phyloP scores from a whole-genome alignment of 2,113 vertebrate genomes.

The Opisthocomus hoazin region DNA sequence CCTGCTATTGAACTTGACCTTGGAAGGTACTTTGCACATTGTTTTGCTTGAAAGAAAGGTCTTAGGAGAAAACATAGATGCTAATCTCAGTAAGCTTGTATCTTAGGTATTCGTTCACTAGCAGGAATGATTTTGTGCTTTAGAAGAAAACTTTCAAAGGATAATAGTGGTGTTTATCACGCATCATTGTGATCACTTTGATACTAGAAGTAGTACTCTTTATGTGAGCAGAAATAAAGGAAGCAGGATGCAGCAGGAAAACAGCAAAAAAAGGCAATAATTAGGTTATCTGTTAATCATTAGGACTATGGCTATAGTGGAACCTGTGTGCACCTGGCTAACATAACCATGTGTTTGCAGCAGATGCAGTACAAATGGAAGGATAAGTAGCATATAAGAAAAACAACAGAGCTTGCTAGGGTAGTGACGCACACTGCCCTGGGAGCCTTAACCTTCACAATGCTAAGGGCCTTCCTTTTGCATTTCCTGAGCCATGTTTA shows the following conservation, averaged over 20 bases:
- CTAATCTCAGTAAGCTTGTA: neutral
- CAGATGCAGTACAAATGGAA: neutral
- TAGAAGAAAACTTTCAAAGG: neutral
- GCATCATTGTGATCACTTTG: neutral
- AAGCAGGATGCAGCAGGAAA: neutral
- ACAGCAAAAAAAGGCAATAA: neutral
- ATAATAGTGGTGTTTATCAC: neutral
- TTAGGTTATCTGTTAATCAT: neutral
- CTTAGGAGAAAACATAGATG: neutral
- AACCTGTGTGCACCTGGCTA: neutral
- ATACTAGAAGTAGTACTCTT: neutral
- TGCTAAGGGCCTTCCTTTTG: neutral
- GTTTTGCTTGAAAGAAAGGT: conserved; percentile 13
- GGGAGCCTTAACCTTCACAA: neutral
- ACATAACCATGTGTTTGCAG: neutral
- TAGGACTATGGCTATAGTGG: neutral
- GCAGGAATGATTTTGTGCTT: neutral
- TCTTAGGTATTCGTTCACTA: neutral
- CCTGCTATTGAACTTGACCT: conserved; percentile 54
- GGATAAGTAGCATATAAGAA: neutral
- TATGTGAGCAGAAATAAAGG: neutral
- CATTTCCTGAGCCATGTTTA: neutral
- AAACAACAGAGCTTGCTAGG: neutral
- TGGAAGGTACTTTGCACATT: conserved; percentile 1
- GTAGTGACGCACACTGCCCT: neutral